Conservation (phyloP, 2,797 vertebrate genomes). For the Fundulus diaphanus region DNA sequence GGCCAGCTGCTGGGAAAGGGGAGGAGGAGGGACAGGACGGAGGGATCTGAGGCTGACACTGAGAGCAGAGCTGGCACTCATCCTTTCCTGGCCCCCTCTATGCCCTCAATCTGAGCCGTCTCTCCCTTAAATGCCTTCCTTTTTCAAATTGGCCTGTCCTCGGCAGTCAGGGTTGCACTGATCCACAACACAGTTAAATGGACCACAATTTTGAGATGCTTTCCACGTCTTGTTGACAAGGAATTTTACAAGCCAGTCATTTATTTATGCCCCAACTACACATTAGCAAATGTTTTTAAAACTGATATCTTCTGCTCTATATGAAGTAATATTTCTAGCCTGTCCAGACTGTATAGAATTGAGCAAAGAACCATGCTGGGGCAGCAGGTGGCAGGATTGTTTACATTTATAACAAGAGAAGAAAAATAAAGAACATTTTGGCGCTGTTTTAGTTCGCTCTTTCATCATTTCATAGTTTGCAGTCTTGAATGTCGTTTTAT, state of each 20-base stretch:
- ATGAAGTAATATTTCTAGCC: background rate
- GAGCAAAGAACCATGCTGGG: background rate
- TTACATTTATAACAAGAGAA: background rate
- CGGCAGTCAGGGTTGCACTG: conserved; percentile 51
- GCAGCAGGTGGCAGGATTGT: background rate
- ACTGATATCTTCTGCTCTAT: background rate
- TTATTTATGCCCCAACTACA: background rate
- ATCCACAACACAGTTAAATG: conserved; percentile 59
- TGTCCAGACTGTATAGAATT: background rate
- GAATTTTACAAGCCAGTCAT: no score
- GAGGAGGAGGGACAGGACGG: conserved; percentile 48
- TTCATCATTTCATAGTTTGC: background rate
- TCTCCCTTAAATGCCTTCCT: conserved; percentile 27
- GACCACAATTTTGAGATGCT: background rate
- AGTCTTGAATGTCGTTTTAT: background rate
- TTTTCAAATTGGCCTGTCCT: conserved; percentile 22
- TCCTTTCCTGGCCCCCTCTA: conserved; percentile 64
- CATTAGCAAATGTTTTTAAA: background rate
- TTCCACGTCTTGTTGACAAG: background rate
- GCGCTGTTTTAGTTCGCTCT: background rate
- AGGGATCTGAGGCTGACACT: conserved; percentile 62
- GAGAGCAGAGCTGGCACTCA: conserved; percentile 64
- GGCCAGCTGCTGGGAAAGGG: conserved; percentile 64
- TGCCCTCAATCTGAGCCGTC: conserved; percentile 36
- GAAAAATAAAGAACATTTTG: background rate